Percentiles rank a stretch among this genome's conserved stretches.
These are phyloP conservation scores for Stenchaetothrips biformis DNA, from an alignment of 2,888 invertebrate genomes.

Conservation along the genomic window DNA sequence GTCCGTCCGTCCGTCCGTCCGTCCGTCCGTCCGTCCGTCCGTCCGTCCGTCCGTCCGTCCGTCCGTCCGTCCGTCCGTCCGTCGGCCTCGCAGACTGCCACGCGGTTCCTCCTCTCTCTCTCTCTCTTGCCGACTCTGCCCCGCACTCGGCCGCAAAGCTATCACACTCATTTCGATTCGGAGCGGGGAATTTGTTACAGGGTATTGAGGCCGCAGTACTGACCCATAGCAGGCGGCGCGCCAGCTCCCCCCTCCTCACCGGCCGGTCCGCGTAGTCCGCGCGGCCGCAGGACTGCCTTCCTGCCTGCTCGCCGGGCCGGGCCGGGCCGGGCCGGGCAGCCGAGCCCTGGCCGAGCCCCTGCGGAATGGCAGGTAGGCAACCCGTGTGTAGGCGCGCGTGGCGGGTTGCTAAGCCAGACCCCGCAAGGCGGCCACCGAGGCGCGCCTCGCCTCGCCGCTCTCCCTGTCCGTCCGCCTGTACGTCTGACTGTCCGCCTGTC, in stretches of 20 bases:
- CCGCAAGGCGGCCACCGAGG: neutral
- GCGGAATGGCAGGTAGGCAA: conserved; percentile 16
- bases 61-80: too few relatives aligned
- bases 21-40: neutral
- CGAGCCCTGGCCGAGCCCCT: neutral
- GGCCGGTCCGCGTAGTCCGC: neutral
- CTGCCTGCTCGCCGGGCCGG: neutral
- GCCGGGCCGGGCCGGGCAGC: too few relatives aligned
- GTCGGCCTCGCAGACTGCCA: neutral
- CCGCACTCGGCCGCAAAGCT: neutral
- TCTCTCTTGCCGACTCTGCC: too few relatives aligned
- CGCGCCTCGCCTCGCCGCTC: neutral
- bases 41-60: too few relatives aligned
- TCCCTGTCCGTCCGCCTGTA: neutral
- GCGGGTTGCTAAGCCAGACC: neutral
- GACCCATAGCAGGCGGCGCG: neutral
- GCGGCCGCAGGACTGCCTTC: too few relatives aligned
- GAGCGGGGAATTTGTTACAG: neutral
- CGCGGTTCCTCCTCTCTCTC: too few relatives aligned
- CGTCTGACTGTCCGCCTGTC: neutral
- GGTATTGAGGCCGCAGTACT: conserved; percentile 6
- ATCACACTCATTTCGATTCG: neutral
- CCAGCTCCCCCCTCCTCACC: neutral
- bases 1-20: too few relatives aligned
- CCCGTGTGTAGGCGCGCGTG: neutral